These are phyloP conservation scores for Upupa epops DNA, from an alignment of 2,113 vertebrate genomes.

Conservation along the genomic window DNA sequence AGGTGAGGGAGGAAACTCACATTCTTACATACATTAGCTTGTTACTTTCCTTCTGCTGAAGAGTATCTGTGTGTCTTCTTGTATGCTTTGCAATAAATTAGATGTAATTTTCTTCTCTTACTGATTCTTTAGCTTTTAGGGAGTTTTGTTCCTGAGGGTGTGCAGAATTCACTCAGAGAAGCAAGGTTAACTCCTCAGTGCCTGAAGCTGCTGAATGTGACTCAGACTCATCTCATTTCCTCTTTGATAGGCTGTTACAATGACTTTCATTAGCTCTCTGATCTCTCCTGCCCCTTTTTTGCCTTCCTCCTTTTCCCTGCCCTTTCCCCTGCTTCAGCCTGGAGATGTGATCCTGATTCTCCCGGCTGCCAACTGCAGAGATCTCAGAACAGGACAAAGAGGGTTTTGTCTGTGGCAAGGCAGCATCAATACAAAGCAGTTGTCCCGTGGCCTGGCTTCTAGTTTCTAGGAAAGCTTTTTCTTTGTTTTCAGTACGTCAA, in stretches of 20 bases:
- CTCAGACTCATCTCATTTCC: not conserved
- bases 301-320: too few relatives aligned
- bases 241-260: not conserved
- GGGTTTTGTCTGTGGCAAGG: not conserved
- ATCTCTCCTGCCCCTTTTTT: not conserved
- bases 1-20: slow-evolving; percentile 75
- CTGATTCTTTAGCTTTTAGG: not conserved
- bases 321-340: not conserved
- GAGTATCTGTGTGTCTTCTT: not conserved
- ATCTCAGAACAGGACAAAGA: not conserved
- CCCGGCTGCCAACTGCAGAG: not conserved
- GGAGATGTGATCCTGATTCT: not conserved
- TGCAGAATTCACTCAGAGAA: not conserved
- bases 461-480: not conserved
- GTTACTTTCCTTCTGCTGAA: not conserved
- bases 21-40: not conserved
- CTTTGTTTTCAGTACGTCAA: not conserved
- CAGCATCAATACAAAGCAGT: not conserved
- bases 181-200: not conserved
- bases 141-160: not conserved
- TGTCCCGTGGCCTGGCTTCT: not conserved
- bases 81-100: not conserved
- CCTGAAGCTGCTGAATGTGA: not conserved
- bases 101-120: not conserved
- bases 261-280: not conserved